A percentile compares a stretch with the other conserved stretches of the same genome.
These are phyloP conservation scores for Lepidocolaptes lacrymiger DNA, from an alignment of 2,797 vertebrate genomes.

Conservation along the genomic window DNA sequence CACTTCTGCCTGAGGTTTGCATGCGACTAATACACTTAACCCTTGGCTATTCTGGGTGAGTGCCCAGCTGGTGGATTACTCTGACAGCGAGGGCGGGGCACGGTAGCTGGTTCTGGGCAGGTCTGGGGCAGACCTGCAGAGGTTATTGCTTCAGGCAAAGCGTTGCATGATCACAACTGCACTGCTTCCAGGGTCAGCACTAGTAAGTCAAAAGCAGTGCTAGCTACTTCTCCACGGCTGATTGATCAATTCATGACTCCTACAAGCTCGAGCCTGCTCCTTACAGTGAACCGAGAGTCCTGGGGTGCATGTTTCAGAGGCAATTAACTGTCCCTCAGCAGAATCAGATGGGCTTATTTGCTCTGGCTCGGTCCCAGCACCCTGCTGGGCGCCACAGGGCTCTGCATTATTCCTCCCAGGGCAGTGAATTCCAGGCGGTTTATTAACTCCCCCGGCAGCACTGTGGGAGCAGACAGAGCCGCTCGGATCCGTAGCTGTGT, in stretches of 20 bases:
- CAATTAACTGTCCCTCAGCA: constrained; percentile 44
- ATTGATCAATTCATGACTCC: constrained; percentile 51
- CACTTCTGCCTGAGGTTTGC: background rate
- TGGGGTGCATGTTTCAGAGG: constrained; percentile 23
- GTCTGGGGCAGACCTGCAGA: background rate
- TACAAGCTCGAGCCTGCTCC: constrained; percentile 20
- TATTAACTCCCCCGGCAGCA: constrained; percentile 42
- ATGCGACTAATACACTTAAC: background rate
- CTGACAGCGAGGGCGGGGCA: background rate
- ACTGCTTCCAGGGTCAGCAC: constrained; percentile 11
- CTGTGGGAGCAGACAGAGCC: background rate
- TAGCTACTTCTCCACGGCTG: background rate
- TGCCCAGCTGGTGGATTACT: background rate
- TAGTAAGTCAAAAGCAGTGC: constrained; percentile 6
- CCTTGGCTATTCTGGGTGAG: background rate
- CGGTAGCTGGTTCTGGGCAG: background rate
- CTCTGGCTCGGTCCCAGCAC: background rate
- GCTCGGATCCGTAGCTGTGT: background rate
- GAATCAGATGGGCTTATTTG: constrained; percentile 17
- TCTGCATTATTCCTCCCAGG: background rate
- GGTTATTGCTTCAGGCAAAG: background rate
- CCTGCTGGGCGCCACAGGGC: background rate
- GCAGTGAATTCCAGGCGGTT: constrained; percentile 28
- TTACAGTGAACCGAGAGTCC: background rate
- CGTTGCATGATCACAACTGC: background rate